These are phyloP conservation scores for Stichopus chloronotus DNA, from an alignment of 35 echinoderm and acorn worm genomes.

Conservation along the genomic window DNA sequence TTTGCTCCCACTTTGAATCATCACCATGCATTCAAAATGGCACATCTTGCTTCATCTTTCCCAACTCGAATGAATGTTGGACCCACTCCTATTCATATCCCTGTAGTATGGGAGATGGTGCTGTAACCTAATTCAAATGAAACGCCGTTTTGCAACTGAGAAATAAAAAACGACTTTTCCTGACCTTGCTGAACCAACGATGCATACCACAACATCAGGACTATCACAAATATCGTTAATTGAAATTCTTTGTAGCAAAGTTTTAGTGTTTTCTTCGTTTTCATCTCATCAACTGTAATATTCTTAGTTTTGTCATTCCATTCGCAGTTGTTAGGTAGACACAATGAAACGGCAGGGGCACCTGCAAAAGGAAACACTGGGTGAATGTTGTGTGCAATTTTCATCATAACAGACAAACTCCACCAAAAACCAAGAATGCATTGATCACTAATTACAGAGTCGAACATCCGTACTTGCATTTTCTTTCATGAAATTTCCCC, in stretches of 20 bases:
- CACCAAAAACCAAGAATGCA: too few relatives aligned
- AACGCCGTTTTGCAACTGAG: neutral
- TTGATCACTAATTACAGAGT: too few relatives aligned
- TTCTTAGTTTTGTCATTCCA: neutral
- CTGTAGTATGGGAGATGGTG: neutral
- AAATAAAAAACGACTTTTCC: slow-evolving; percentile 26
- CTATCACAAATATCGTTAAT: neutral
- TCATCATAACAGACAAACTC: too few relatives aligned
- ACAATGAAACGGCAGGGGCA: neutral
- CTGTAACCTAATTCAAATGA: neutral
- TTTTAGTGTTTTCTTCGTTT: neutral
- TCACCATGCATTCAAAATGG: neutral
- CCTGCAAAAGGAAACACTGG: neutral
- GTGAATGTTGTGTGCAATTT: too few relatives aligned
- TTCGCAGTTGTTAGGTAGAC: neutral
- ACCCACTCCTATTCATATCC: slow-evolving; percentile 3
- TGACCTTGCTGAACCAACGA: slow-evolving; percentile 3
- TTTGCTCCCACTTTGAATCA: neutral
- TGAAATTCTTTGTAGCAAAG: neutral
- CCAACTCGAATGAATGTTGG: neutral
- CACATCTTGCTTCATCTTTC: neutral
- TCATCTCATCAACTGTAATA: neutral
- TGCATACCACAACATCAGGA: neutral
- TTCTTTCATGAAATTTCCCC: too few relatives aligned
- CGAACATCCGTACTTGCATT: too few relatives aligned